Evolutionary conservation across 2,888 invertebrate genomes (phyloP), one percentile per base, ranked within the genome.

Genomic region (Hemicrepidius hirtus): DNA sequence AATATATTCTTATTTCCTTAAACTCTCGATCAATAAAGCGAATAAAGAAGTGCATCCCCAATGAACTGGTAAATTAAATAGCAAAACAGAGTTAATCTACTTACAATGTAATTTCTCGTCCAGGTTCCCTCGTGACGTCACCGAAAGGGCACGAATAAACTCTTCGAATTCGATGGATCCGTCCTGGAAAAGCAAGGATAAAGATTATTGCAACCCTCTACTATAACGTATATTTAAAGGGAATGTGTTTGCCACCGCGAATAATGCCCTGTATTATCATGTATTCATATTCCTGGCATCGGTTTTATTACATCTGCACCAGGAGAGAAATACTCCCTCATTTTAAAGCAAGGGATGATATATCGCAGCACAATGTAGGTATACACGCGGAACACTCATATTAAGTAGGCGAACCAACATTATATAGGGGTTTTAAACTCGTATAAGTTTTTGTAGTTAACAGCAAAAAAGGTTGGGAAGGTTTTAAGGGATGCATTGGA

Each of bases 141-240:
- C 97, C 81, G 98, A 98, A 77, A 99, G 89, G 74, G 99, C 99
- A 87, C 97, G 92, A 85, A 99, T 99, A 88, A 99, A 99, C 90
- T 99, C 99, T 88, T 98, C 97, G 87, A 99, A 99, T 87, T 98
- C 98, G 87, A 99, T 99, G 83, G 97, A 96, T 77, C 99, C 99
- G 87, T 99, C 98, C 98, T 99, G 90, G 24, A 86, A 86, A 75
- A 21, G 5, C 49, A 49, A 1, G 18, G 21, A 49, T 32, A 32
- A 21, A 3, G 7, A 49, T 49, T 21, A 49, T 49, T 49, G 49
- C 21, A 0, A 4, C 12, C 21, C 9, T 20, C 7, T 9, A 46
- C 46, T 20, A 21, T n/a, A n/a, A n/a, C 49, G 21, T 10, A 49
- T 20, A 24, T 18, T 7, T 44, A 44, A 18, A 18, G 18, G 18